phyloP scores from a whole-genome alignment of 2,888 invertebrate genomes.

The Cremastobaeus sp. region DNA sequence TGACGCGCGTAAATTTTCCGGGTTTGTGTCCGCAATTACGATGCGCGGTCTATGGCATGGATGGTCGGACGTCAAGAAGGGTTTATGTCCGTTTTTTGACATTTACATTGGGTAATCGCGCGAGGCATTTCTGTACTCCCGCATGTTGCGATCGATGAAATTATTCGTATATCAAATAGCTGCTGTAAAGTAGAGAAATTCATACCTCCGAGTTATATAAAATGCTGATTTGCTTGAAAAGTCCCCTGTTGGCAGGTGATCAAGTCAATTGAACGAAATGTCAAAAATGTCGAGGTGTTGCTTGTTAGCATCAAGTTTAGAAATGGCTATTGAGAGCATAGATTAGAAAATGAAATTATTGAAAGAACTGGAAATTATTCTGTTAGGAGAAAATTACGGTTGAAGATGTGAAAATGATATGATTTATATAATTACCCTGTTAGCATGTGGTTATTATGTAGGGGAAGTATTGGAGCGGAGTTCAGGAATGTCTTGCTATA shows the following conservation, averaged over 20 bases:
- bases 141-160: constrained; percentile 6
- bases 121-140: constrained; percentile 12
- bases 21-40: constrained; percentile 32
- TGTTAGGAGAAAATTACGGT: no score
- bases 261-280: not conserved
- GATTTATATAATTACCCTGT: no score
- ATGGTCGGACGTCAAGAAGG: constrained; percentile 13
- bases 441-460: no score
- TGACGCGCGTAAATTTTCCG: constrained; percentile 29
- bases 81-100: constrained; percentile 27
- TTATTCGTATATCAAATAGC: constrained; percentile 23
- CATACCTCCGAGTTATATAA: constrained; percentile 9
- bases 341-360: no score
- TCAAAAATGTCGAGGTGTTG: not conserved
- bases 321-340: no score
- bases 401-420: no score
- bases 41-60: constrained; percentile 18
- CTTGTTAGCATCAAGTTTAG: no score
- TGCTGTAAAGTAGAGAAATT: constrained; percentile 1
- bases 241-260: not conserved
- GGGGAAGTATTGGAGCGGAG: no score
- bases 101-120: constrained; percentile 32
- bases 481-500: no score
- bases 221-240: not conserved
- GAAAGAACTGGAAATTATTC: no score